Evolutionary conservation across 2,888 invertebrate species (phyloP), one percentile per base, ranked within the genome.

Genomic region (Stegana nigrithorax): DNA sequence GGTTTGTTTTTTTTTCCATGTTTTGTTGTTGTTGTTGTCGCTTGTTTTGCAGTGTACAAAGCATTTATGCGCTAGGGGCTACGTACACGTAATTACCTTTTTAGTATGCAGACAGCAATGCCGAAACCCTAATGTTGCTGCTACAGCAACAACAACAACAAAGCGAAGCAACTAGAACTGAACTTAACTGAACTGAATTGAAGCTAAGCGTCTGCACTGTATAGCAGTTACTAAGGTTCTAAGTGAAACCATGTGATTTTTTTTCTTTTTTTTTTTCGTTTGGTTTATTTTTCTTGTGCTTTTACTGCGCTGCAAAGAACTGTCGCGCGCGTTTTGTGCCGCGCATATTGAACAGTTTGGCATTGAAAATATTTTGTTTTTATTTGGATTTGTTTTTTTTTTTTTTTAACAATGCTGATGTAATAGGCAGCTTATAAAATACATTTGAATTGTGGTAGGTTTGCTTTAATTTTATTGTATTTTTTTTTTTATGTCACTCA

Each of bases 91-190:
- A 76, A 80, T 76, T 80, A 78, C 78, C 80, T 76, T 69, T 73
- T 76, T 76, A 76, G 75, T 76, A 76, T 76, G 75, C 75, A 76
- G 80, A 76, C 78, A 78, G 74, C 73, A 47, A 23, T n/a, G n/a
- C n/a, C n/a, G n/a, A n/a, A 26, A 3, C 26, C 44, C 12, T 36
- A n/a, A 36, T 2, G 36, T 36, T 36, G n/a, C 36, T 36, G 10
- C n/a, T n/a, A 36, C 23, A 23, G 25, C 44, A 47, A 60, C 44
- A 61, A 42, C 51, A 36, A 50, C 51, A 36, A 6, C 71, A 67
- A 25, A 47, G 23, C 21, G 47, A 47, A 39, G 7, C 39, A 39
- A 5, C 10, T 12, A 12, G 29, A 51, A 51, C 50, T 53, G 29
- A 53, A 17, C 51, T 29, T 14, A 53, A 21, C 32, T 36, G 32